Conservation (phyloP, 2,113 vertebrate genomes). For the Sapajus apella region DNA sequence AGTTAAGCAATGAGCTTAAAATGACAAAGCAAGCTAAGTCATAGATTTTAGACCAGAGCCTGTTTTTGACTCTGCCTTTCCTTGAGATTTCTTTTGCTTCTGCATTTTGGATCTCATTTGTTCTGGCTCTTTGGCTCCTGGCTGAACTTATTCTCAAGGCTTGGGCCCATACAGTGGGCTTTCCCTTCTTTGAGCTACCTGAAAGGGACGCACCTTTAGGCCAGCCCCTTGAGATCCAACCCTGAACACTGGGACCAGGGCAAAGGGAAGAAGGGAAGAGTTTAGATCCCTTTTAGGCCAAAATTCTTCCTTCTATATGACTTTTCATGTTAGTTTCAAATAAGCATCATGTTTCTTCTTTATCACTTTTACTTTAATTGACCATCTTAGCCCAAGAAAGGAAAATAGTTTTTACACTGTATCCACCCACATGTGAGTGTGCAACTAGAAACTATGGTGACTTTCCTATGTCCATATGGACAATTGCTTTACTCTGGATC, state of each 20-base stretch:
- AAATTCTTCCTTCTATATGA: neutral
- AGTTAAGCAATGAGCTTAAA: neutral
- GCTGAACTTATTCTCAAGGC: neutral
- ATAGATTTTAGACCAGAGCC: neutral
- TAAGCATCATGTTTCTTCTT: neutral
- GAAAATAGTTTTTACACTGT: neutral
- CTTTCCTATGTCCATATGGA: neutral
- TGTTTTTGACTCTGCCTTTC: neutral
- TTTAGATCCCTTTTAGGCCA: neutral
- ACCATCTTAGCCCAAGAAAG: neutral
- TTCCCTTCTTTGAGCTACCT: neutral
- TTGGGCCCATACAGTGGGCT: neutral
- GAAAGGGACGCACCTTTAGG: neutral
- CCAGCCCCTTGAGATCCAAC: neutral
- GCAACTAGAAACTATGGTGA: neutral
- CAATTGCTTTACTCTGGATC: neutral
- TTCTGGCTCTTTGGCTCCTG: neutral
- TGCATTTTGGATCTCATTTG: neutral
- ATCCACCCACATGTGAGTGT: neutral
- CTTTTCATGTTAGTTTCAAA: conserved; percentile 1
- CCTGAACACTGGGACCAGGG: neutral
- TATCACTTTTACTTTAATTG: neutral
- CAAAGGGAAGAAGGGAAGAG: neutral
- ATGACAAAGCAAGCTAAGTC: neutral
- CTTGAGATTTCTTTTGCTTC: neutral